phyloP scores from a whole-genome alignment of 1,140 invertebrate species.

The Leptinotarsa undecemlineata region DNA sequence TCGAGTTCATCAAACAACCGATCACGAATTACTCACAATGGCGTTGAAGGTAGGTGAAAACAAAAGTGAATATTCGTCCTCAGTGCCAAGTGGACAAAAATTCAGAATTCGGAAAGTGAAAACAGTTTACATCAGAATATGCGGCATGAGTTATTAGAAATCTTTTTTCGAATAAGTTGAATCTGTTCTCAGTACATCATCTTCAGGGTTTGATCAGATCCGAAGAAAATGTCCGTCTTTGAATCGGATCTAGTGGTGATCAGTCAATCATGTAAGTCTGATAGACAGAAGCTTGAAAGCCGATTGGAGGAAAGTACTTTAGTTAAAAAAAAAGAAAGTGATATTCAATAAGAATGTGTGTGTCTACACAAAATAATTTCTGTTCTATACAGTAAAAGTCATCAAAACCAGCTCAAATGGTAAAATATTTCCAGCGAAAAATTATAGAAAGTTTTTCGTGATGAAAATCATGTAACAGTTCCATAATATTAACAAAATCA shows the following conservation, averaged over 20 bases:
- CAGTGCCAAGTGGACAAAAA: not conserved
- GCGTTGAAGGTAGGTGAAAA: conserved; percentile 42
- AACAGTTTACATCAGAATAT: not conserved
- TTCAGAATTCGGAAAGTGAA: conserved; percentile 13
- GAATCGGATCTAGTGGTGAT: not conserved
- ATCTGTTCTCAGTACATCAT: not conserved
- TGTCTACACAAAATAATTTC: too few relatives aligned
- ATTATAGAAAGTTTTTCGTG: too few relatives aligned
- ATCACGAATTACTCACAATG: conserved; percentile 37
- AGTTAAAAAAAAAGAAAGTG: too few relatives aligned
- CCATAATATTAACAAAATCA: too few relatives aligned
- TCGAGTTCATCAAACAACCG: conserved; percentile 17
- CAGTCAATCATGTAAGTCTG: not conserved
- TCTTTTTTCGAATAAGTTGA: not conserved
- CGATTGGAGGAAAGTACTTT: too few relatives aligned
- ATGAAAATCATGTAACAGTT: too few relatives aligned
- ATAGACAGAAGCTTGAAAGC: too few relatives aligned
- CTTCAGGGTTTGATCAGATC: not conserved
- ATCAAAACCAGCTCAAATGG: too few relatives aligned
- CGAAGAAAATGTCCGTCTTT: not conserved
- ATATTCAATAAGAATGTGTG: too few relatives aligned
- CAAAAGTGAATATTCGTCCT: conserved; percentile 2
- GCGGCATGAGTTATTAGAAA: not conserved
- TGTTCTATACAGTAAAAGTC: too few relatives aligned
- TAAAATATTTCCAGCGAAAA: too few relatives aligned